Evolutionary conservation across 2,113 vertebrate species (phyloP), one percentile per base, ranked within the genome.

Genomic region (Thunnus thynnus): DNA sequence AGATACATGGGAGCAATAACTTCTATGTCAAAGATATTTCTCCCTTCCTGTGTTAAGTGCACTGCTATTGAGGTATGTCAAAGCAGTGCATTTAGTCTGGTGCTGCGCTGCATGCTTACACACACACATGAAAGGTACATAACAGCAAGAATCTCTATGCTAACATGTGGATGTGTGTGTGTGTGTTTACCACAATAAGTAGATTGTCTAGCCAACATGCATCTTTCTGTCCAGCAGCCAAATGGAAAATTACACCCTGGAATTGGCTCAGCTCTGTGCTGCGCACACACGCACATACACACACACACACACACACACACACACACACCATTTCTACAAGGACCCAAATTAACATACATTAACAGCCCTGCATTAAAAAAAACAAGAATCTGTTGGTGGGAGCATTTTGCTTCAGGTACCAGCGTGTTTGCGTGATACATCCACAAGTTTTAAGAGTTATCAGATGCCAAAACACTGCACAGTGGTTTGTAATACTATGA

Each of bases 231-330:
- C 78, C 65, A 71, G 76, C 72, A 83, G 83, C 83, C 80, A 86
- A 86, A 88, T 81, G 62, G 83, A 84, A 84, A 88, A 88, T 79
- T 46, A 82, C 47, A 80, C 58, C 20, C 13, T 70, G 66, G 65
- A 56, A 18, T 57, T 32, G 72, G 58, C 60, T 48, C 89, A 76
- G 55, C 30, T 54, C 89, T 76, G 54, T 30, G 1, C 30, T 54
- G 17, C 46, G 17, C 55, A 25, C 27, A 2, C 25, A 73, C 48
- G 14, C 36, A 54, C 44, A 65, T 50, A 72, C 55, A 44, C 25
- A 57, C 32, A 78, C 63, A 57, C 4, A n/a, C n/a, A 64, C 54
- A 64, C 57, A 64, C 17, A 51, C 27, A 68, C 17, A 30, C 50
- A 68, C 50, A 27, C 36, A 41, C 36, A 41, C 36, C 9, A 7